Evolutionary conservation across 2,888 invertebrate genomes (phyloP).

Genomic region (Busseola fusca): DNA sequence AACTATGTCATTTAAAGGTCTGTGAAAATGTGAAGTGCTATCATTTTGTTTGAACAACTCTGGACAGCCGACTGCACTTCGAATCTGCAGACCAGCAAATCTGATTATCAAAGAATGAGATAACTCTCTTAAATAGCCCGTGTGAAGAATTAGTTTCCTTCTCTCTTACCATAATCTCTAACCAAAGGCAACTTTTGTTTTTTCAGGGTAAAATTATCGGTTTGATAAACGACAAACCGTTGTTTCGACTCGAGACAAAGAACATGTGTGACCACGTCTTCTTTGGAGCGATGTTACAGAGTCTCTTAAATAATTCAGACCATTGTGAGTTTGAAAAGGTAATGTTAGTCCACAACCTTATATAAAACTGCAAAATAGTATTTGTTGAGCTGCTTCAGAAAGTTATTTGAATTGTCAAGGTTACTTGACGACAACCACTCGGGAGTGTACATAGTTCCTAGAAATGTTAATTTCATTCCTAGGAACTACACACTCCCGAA

Average conservation of each 20-base stretch:
- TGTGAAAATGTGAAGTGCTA: neutral
- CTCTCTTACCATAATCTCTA: neutral
- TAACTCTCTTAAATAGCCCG: too few species aligned
- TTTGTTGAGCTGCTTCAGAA: neutral
- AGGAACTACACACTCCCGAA: neutral
- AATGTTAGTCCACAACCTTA: neutral
- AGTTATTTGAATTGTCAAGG: neutral
- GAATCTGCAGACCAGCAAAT: neutral
- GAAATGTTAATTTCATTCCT: too few species aligned
- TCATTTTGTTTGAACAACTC: neutral
- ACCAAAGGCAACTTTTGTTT: neutral
- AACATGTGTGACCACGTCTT: constrained; percentile 52
- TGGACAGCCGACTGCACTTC: neutral
- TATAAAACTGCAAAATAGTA: too few species aligned
- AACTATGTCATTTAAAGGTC: neutral
- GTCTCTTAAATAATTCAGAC: constrained; percentile 32
- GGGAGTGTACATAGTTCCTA: too few species aligned
- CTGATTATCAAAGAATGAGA: neutral
- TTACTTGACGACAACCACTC: too few species aligned
- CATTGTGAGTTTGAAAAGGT: constrained; percentile 56
- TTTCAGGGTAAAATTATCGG: constrained; percentile 54
- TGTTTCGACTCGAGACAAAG: constrained; percentile 39
- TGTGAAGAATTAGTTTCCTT: neutral
- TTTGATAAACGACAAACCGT: constrained; percentile 21
- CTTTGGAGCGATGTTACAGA: constrained; percentile 24